Conservation (phyloP, 2,797 vertebrate species). For the Corythornis leucogaster region DNA sequence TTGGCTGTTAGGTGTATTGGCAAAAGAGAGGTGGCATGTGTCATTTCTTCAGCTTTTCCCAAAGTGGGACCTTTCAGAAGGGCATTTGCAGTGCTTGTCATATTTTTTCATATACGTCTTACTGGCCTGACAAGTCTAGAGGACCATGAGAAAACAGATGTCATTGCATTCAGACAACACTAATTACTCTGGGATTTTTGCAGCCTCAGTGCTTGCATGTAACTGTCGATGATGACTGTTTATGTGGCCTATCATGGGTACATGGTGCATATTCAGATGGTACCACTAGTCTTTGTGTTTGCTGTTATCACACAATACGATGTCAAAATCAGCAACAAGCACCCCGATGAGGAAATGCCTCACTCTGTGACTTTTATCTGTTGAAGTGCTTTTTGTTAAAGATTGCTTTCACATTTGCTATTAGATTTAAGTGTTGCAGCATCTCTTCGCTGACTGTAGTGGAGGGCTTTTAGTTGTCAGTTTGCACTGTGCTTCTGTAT, state of each 20-base stretch:
- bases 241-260: conserved; percentile 64
- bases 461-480: conserved; percentile 13
- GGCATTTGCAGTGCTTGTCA: conserved; percentile 82
- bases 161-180: conserved; percentile 84
- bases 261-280: conserved; percentile 51
- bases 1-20: conserved; percentile 48
- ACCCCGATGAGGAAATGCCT: not conserved
- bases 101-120: conserved; percentile 83
- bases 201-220: conserved; percentile 78
- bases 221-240: conserved; percentile 79
- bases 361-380: not conserved
- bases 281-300: conserved; percentile 58
- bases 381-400: conserved; percentile 41
- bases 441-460: conserved; percentile 50
- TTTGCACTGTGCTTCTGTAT: conserved; percentile 35
- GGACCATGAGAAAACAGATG: conserved; percentile 85
- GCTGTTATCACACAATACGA: conserved; percentile 44
- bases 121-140: conserved; percentile 82
- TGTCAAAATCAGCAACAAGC: conserved; percentile 30
- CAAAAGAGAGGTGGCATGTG: conserved; percentile 73
- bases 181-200: conserved; percentile 87
- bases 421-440: conserved; percentile 47
- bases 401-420: not conserved
- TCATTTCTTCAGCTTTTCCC: conserved; percentile 76
- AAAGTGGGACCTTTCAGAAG: conserved; percentile 79